phyloP scores from a whole-genome alignment of 2,797 vertebrate genomes.

The Hypotaenidia okinawae region DNA sequence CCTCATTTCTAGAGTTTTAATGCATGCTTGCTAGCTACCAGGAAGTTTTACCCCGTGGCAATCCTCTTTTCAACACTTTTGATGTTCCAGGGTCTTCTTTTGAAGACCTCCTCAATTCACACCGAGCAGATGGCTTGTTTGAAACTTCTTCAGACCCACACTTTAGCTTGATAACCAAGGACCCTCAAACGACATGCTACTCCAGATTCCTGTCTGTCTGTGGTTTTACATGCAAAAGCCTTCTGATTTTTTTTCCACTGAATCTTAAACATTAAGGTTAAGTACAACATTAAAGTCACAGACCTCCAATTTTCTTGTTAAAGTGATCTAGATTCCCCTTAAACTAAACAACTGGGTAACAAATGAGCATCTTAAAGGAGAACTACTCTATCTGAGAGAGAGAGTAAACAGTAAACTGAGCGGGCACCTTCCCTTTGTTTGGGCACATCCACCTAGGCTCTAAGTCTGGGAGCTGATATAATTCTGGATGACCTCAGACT shows the following conservation, averaged over 20 bases:
- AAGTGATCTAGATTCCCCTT: not conserved
- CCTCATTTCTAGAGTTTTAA: not conserved
- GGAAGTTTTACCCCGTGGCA: not conserved
- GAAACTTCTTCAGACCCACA: not conserved
- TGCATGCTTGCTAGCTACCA: not conserved
- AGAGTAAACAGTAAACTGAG: too few relatives aligned
- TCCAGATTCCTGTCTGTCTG: not conserved
- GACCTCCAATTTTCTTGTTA: not conserved
- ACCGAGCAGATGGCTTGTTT: not conserved
- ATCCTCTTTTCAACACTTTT: not conserved
- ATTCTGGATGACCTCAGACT: not conserved
- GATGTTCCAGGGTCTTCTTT: not conserved
- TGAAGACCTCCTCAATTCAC: not conserved
- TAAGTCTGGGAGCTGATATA: accelerated
- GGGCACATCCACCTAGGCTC: not conserved
- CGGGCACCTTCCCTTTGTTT: too few relatives aligned
- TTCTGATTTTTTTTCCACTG: not conserved
- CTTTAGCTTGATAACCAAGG: not conserved
- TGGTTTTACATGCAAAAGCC: not conserved
- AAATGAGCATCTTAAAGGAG: not conserved
- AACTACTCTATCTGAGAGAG: not conserved
- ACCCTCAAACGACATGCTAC: not conserved
- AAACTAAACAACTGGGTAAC: not conserved
- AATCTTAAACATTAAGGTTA: not conserved
- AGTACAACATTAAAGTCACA: not conserved